Evolutionary conservation across 2,888 invertebrate genomes (phyloP).

Genomic region (Lymantria dispar): DNA sequence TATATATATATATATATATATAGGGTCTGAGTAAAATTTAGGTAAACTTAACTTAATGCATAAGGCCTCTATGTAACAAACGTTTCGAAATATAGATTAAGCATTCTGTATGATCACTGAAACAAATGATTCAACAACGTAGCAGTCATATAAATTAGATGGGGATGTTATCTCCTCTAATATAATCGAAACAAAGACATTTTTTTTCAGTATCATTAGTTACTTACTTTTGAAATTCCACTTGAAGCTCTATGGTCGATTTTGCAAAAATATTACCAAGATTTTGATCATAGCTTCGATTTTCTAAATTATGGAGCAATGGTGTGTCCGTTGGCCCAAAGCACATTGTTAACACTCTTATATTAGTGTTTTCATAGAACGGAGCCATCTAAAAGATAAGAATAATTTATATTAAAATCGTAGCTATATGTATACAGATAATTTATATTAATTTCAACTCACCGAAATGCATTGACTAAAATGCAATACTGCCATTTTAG

Average conservation of each 20-base stretch:
- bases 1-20: no score
- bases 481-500: constrained; percentile 45
- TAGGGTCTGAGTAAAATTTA: no score
- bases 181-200: no score
- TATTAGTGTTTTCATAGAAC: constrained; percentile 36
- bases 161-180: no score
- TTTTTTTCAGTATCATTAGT: neutral
- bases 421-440: neutral
- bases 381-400: constrained; percentile 38
- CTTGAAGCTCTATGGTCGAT: neutral
- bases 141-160: no score
- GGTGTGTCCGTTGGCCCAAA: constrained; percentile 47
- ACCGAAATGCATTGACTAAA: constrained; percentile 46
- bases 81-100: no score
- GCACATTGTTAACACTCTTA: constrained; percentile 45
- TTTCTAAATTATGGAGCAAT: constrained; percentile 34
- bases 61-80: no score
- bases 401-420: neutral
- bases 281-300: constrained; percentile 24
- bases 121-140: no score
- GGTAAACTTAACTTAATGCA: no score
- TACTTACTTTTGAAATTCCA: constrained; percentile 31
- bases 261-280: constrained; percentile 13
- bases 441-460: constrained; percentile 10
- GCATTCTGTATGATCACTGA: no score